Percentiles rank a stretch among this genome's conserved stretches.
Evolutionary conservation across 2,113 vertebrate species (phyloP).

Genomic region (Empidonax alnorum): DNA sequence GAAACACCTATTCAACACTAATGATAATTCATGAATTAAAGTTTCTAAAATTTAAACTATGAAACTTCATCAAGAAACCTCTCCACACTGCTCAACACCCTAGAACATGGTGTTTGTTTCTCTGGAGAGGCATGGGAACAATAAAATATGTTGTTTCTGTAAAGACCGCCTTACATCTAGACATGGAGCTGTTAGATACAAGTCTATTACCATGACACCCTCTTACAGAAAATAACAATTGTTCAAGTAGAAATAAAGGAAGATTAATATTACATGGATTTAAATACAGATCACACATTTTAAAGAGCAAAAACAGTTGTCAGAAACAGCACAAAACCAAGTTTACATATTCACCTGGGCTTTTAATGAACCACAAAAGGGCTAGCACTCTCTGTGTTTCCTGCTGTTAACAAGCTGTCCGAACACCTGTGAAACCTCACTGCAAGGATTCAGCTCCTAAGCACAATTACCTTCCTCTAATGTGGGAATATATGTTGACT

Average conservation of each 20-base stretch:
- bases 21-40: background rate
- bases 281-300: background rate
- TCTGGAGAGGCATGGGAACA: background rate
- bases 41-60: background rate
- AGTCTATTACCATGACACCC: background rate
- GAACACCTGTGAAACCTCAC: conserved; percentile 4
- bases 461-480: background rate
- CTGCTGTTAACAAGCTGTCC: conserved; percentile 35
- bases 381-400: background rate
- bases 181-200: background rate
- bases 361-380: background rate
- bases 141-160: background rate
- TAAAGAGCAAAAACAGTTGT: background rate
- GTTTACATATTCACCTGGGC: background rate
- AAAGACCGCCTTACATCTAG: background rate
- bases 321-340: background rate
- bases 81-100: background rate
- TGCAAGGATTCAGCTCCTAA: background rate
- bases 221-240: background rate
- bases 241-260: background rate
- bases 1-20: background rate
- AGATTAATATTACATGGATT: background rate
- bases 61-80: background rate
- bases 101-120: background rate
- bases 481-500: background rate